Evolutionary conservation across 2,797 vertebrate genomes (phyloP), one percentile per base, ranked within the genome.

Genomic region (Manis pentadactyla): DNA sequence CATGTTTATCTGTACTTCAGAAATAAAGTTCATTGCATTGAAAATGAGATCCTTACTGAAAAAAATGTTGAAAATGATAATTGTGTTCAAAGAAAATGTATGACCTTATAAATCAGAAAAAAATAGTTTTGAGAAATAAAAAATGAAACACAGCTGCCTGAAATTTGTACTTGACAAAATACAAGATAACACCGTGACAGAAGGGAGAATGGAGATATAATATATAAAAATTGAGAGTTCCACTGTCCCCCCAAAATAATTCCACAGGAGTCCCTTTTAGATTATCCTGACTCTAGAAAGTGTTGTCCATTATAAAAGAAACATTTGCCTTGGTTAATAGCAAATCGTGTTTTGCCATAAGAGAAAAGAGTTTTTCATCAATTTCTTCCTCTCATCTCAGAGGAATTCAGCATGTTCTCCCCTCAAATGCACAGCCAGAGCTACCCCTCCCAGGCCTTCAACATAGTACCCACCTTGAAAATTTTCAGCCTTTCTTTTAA

Each of bases 21-120:
- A 88, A 96, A 7, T 64, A 64, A 68, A 74, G 71, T 78, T 93
- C 55, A 89, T 66, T 86, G 4, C 31, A 68, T 39, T 93, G 75
- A 61, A 84, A 94, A 37, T 68, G 3, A 87, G 4, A 11, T 37
- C 6, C 66, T 93, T 29, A 78, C 7, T 90, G 7, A 75, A 86
- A 84, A 75, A 92, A 90, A 75, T 81, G 3, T 66, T 90, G 15
- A 3, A 90, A 94, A 81, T 29, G 1, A 25, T 81, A 21, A 55
- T 66, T 55, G 13, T 59, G 78, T 69, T 85, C 34, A 91, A 51
- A 88, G 9, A 94, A 81, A 79, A 34, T n/a, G 57, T 64, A 31
- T 31, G 68, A 9, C 21, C 82, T 81, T 61, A 53, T 85, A 49
- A 90, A 85, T 14, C 19, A 7, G 66, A 73, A 88, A 83, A 57